Base-by-base conservation (phyloP, 2,888 invertebrate species). In the Tenodera sinensis region DNA sequence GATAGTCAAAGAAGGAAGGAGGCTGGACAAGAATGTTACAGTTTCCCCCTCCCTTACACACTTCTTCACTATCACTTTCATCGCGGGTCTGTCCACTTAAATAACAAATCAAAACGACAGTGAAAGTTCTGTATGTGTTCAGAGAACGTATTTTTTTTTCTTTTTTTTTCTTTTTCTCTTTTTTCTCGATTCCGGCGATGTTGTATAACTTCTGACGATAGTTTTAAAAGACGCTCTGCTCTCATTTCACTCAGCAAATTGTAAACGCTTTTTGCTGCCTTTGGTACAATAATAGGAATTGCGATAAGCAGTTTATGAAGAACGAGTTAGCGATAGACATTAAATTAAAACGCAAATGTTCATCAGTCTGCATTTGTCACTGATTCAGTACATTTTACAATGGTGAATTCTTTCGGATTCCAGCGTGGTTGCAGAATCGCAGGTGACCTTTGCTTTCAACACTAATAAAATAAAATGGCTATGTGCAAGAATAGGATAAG, bases 71-170 rank as follows among this genome's bases (percentile, higher is more conserved):
- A 89, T 83, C 84, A 82, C 89, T 89, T 82, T 83, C 83, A 30
- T 83, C 47, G 28, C n/a, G 27, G 85, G 54, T 86, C 86, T 86
- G 20, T 28, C 81, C 86, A 6, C 86, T 89, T 88, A 85, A 84
- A 84, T 88, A 85, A 89, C 88, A 89, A 88, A 89, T 88, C 89
- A 89, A 87, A 89, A 89, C 30, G 88, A 81, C 42, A 83, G 89
- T 83, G 89, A 89, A 89, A 89, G 89, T 88, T 34, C 28, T 30
- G 30, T 28, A 20, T 30, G 82, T 25, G 54, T 25, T 71, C 54
- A 20, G 20, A 71, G 25, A 71, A 71, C 54, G 20, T 71, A 25
- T 20, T 20, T 71, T 71, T 20, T 54, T 3, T 6, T 20, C 15
- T 6, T 15, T 4, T 8, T 15, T 54, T 20, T 3, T 3, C 4